Conservation (phyloP, 2,797 vertebrate species). For the Iguana delicatissima region DNA sequence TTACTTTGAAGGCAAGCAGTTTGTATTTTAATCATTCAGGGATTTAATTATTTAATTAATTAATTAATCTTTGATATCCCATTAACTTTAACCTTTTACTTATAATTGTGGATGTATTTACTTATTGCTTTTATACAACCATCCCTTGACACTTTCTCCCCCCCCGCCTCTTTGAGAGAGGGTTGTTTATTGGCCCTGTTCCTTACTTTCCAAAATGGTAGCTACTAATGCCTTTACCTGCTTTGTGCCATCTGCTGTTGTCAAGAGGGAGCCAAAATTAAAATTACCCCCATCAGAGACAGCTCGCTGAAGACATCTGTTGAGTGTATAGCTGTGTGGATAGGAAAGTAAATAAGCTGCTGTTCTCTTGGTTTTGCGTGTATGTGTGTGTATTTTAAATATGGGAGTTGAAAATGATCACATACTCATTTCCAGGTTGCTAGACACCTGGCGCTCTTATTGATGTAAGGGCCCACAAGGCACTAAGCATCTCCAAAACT, state of each 20-base stretch:
- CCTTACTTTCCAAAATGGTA: slow-evolving; percentile 27
- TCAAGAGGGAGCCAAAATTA: slow-evolving; percentile 49
- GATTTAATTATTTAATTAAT: neutral
- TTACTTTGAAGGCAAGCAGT: slow-evolving; percentile 27
- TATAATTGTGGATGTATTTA: neutral
- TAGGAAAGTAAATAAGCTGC: slow-evolving; percentile 39
- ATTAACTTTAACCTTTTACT: slow-evolving; percentile 10
- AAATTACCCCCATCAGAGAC: slow-evolving; percentile 25
- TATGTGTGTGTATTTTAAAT: neutral
- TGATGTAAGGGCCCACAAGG: neutral
- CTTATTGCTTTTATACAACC: neutral
- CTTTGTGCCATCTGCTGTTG: slow-evolving; percentile 52
- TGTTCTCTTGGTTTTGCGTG: neutral
- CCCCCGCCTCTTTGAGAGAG: neutral
- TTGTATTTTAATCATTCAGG: neutral
- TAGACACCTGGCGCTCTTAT: neutral
- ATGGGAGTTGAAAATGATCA: neutral
- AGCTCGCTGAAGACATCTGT: slow-evolving; percentile 46
- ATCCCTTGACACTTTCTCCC: neutral
- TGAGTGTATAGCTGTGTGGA: neutral
- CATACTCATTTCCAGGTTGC: neutral
- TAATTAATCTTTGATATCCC: neutral
- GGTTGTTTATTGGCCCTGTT: neutral
- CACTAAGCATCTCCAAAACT: neutral
- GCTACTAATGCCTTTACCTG: slow-evolving; percentile 47